Percentiles rank a stretch among this genome's conserved stretches.
Evolutionary conservation across 35 echinoderm and acorn worm species (phyloP).

Genomic region (Strongylocentrotus purpuratus): DNA sequence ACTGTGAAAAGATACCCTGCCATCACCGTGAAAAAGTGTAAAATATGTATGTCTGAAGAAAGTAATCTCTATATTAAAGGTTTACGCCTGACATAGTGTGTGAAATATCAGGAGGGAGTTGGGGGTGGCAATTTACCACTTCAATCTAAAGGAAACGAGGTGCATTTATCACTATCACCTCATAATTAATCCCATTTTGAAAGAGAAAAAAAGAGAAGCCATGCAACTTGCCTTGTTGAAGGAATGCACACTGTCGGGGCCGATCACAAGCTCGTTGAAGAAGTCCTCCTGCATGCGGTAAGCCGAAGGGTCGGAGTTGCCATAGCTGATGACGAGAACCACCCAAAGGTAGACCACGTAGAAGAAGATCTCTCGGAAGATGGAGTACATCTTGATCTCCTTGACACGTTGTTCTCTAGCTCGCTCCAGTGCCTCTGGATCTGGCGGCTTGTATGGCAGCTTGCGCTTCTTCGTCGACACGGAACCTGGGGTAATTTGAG

Average conservation of each 20-base stretch:
- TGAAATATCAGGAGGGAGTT: no score
- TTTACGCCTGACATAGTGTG: no score
- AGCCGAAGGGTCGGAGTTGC: slow-evolving; percentile 62
- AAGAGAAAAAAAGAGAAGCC: neutral
- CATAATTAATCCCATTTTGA: neutral
- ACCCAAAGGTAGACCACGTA: slow-evolving; percentile 79
- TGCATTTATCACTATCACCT: neutral
- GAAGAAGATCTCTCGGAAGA: slow-evolving; percentile 91
- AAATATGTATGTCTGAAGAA: no score
- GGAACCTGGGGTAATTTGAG: neutral
- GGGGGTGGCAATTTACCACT: no score
- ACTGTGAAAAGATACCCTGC: no score
- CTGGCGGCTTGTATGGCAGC: slow-evolving; percentile 70
- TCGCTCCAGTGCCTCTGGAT: slow-evolving; percentile 58
- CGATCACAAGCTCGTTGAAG: slow-evolving; percentile 51
- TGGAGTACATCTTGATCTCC: slow-evolving; percentile 82
- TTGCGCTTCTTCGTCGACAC: slow-evolving; percentile 57
- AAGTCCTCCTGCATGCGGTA: slow-evolving; percentile 74
- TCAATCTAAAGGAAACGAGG: no score
- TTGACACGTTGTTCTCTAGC: slow-evolving; percentile 76
- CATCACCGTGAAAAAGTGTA: no score
- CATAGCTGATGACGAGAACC: slow-evolving; percentile 85
- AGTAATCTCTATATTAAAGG: no score
- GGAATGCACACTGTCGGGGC: slow-evolving; percentile 50
- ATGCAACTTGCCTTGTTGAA: slow-evolving; percentile 65